Evolutionary conservation across 2,888 invertebrate genomes (phyloP), one percentile per base, ranked within the genome.

Genomic region (Caenorhabditis virilis): DNA sequence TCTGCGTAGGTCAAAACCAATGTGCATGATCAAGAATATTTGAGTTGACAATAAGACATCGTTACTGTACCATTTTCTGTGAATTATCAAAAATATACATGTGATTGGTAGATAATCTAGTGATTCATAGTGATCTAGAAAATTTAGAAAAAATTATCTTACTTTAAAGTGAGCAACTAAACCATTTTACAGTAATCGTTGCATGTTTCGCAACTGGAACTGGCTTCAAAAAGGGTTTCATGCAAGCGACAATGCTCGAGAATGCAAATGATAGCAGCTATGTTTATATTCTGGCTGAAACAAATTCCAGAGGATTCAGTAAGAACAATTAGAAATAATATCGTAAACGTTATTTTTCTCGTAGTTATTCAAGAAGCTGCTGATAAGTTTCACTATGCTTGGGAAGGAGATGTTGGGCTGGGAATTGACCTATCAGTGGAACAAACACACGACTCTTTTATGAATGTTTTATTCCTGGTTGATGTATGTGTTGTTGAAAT

Each of bases 211-310:
- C 65, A 18, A 53, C 59, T 47, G 52, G 49, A 6, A 51, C 50
- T 16, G 65, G 64, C 6, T 52, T 46, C 13, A 60, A 64, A 30
- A 26, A 51, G 33, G 53, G 50, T 7, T 57, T 67, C 33, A 67
- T 72, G 71, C 47, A 66, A 27, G 66, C 73, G n/a, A 65, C 64
- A 1, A 35, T 47, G 22, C 38, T 66, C 15, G 58, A 59, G 23
- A 43, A 58, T 18, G 66, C 71, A 36, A 42, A 60, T 16, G 68
- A 11, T 18, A 58, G 52, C 42, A 70, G 71, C 38, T 74, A 52
- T 49, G 62, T 72, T 15, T 74, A 59, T 49, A 65, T 74, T 15
- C 67, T 72, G 54, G 58, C 63, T n/a, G 68, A 60, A 26, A 60
- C 65, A 0, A 61, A 58, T 25, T 58, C 61, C 0, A 45, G 52